phyloP scores from a whole-genome alignment of 2,113 vertebrate genomes.

The Porphyrio hochstetteri region DNA sequence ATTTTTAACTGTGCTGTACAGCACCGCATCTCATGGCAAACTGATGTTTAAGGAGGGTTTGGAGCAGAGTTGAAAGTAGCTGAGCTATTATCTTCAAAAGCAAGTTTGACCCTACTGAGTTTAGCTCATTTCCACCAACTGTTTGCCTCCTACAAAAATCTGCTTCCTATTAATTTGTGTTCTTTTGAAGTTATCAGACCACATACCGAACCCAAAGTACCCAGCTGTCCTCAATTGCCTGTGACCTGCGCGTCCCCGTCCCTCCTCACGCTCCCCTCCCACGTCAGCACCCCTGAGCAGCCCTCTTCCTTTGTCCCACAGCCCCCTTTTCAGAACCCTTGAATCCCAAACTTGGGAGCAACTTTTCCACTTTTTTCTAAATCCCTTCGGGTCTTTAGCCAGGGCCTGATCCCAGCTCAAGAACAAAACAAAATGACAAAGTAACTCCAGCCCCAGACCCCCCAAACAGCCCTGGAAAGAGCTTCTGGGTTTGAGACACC shows the following conservation, averaged over 20 bases:
- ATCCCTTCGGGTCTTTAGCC: background rate
- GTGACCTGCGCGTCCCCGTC: background rate
- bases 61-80: background rate
- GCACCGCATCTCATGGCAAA: background rate
- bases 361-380: background rate
- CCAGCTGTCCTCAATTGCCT: background rate
- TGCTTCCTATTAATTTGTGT: background rate
- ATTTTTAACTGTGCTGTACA: background rate
- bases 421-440: background rate
- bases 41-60: background rate
- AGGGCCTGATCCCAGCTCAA: background rate
- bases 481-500: background rate
- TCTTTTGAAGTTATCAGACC: background rate
- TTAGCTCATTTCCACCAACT: background rate
- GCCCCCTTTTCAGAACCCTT: background rate
- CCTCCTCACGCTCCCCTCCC: background rate
- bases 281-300: background rate
- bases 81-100: slow-evolving; percentile 16
- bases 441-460: background rate
- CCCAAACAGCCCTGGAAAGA: background rate
- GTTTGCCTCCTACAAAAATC: background rate
- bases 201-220: background rate
- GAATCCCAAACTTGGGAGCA: background rate
- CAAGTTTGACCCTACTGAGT: background rate
- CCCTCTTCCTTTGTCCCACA: background rate